phyloP scores from a whole-genome alignment of 2,113 vertebrate genomes.

The Vulpes ferrilata region DNA sequence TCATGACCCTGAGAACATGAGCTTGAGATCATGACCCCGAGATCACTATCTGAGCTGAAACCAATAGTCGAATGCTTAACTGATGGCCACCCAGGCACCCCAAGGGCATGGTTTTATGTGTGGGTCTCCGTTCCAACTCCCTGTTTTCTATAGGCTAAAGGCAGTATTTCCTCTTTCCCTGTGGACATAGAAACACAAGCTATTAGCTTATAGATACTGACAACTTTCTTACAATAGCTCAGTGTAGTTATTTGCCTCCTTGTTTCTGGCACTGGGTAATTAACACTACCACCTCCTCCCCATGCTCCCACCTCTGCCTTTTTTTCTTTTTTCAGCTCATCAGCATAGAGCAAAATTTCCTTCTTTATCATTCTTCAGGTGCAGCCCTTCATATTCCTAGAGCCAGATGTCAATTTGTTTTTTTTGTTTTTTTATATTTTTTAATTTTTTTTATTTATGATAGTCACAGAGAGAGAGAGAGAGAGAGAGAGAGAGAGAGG shows the following conservation, averaged over 20 bases:
- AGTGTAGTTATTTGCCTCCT: background rate
- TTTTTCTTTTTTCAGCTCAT: slow-evolving; percentile 17
- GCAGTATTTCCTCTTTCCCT: background rate
- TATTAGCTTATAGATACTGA: background rate
- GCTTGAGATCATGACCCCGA: background rate
- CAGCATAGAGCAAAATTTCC: background rate
- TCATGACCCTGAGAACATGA: background rate
- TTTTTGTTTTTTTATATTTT: background rate
- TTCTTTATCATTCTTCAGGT: background rate
- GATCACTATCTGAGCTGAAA: background rate
- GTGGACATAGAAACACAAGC: background rate
- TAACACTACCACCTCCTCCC: background rate
- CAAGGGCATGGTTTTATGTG: background rate
- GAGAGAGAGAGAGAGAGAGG: too few species aligned
- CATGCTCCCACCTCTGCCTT: background rate
- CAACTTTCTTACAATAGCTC: background rate
- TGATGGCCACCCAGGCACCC: background rate
- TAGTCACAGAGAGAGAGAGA: too few species aligned
- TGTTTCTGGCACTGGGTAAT: background rate
- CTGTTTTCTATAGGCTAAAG: background rate
- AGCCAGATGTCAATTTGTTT: background rate
- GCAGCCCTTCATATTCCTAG: background rate
- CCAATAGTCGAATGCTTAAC: background rate
- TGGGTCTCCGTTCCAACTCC: background rate
- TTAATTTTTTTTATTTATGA: too few species aligned